Conservation (phyloP, 2,113 vertebrate genomes). For the Xenopus borealis region DNA sequence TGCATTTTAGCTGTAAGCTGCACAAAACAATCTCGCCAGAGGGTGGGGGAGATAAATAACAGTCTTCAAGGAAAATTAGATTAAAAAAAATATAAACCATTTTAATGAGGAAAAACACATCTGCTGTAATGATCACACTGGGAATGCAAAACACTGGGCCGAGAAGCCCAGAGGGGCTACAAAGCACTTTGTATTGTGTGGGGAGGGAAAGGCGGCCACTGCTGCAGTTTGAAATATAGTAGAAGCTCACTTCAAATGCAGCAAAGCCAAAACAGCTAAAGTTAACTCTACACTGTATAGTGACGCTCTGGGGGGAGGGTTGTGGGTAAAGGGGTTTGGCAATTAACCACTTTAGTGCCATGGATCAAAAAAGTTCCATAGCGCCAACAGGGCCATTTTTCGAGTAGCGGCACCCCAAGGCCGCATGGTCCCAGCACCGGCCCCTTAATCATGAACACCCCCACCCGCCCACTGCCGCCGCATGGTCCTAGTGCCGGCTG, state of each 20-base stretch:
- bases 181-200: slow-evolving; percentile 32
- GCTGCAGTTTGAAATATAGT: slow-evolving; percentile 23
- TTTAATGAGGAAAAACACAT: slow-evolving; percentile 43
- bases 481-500: no score
- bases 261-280: slow-evolving; percentile 24
- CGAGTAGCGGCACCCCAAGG: no score
- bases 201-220: slow-evolving; percentile 16
- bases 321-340: no score
- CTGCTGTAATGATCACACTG: slow-evolving; percentile 29
- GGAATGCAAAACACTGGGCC: slow-evolving; percentile 13
- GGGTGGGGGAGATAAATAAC: slow-evolving; percentile 37
- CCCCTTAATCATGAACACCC: no score
- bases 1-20: slow-evolving; percentile 2
- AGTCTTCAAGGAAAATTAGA: slow-evolving; percentile 28
- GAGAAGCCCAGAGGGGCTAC: slow-evolving; percentile 24
- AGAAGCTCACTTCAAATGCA: slow-evolving; percentile 32
- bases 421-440: no score
- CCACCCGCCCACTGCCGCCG: no score
- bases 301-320: not conserved
- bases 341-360: no score
- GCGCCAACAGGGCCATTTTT: no score
- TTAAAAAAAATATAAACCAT: slow-evolving; percentile 34
- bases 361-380: no score
- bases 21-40: slow-evolving; percentile 27
- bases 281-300: not conserved